phyloP scores from a whole-genome alignment of 2,888 invertebrate genomes.

The Hemistola chrysoprasaria region DNA sequence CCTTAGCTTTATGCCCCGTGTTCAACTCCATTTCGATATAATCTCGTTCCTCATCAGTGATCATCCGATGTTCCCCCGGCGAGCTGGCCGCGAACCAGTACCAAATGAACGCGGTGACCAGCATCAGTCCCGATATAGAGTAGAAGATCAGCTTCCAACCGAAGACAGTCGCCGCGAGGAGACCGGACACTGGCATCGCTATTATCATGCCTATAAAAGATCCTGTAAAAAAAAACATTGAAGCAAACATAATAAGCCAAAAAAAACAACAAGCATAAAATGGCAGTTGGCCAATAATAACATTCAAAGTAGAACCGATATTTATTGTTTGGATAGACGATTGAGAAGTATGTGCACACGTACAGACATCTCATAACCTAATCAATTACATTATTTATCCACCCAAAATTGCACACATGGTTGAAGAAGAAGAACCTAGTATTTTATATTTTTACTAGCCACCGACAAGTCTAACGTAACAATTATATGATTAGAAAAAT shows the following conservation, averaged over 20 bases:
- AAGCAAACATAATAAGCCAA: neutral
- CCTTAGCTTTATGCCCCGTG: constrained; percentile 24
- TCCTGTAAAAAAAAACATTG: constrained; percentile 58
- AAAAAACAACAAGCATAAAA: no score
- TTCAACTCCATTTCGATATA: constrained; percentile 83
- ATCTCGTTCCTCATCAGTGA: constrained; percentile 77
- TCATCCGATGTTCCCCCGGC: constrained; percentile 80
- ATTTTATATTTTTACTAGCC: no score
- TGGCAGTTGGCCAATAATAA: no score
- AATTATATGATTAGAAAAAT: no score
- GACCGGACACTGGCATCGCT: constrained; percentile 85
- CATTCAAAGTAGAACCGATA: no score
- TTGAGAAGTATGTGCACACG: no score
- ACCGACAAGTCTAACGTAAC: no score
- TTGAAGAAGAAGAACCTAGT: no score
- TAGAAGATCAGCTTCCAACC: constrained; percentile 89
- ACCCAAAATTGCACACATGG: no score
- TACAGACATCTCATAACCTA: no score
- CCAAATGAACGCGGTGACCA: constrained; percentile 81
- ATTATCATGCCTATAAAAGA: constrained; percentile 86
- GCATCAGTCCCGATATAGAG: constrained; percentile 76
- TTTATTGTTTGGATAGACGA: no score
- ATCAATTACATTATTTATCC: no score
- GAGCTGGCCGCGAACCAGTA: constrained; percentile 80
- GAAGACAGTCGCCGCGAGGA: constrained; percentile 76